Percentiles rank a stretch among this genome's conserved stretches.
Conservation (phyloP, 2,888 invertebrate species). For the Petrolisthes manimaculis region DNA sequence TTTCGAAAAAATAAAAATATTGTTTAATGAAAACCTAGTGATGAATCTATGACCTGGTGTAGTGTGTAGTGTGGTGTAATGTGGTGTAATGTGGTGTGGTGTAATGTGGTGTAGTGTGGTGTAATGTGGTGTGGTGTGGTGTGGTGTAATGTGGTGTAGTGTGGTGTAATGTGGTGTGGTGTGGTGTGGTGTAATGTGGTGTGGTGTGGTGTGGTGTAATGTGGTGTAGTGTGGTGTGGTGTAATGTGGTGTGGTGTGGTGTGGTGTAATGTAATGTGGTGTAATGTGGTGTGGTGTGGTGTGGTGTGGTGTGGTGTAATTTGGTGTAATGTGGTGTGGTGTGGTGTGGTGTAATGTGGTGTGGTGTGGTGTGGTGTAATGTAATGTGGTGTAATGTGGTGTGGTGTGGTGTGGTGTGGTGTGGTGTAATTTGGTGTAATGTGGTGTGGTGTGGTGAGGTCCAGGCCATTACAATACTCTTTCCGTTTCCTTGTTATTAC, state of each 20-base stretch:
- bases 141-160: too few relatives aligned
- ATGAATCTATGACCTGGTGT: too few relatives aligned
- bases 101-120: too few relatives aligned
- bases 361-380: background rate
- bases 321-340: background rate
- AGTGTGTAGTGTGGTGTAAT: too few relatives aligned
- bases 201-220: background rate
- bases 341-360: background rate
- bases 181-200: background rate
- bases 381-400: background rate
- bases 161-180: background rate
- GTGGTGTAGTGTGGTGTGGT: background rate
- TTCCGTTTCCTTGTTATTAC: too few relatives aligned
- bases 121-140: background rate
- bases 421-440: background rate
- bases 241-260: background rate
- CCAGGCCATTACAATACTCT: too few relatives aligned
- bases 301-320: background rate
- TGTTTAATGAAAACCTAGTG: too few relatives aligned
- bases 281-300: background rate
- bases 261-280: background rate
- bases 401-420: background rate
- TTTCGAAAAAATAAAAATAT: too few relatives aligned
- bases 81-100: background rate
- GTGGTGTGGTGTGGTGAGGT: too few relatives aligned